A percentile compares a stretch with the other conserved stretches of the same genome.
Evolutionary conservation across 2,113 vertebrate species (phyloP).

Genomic region (Phrynocephalus versicolor): DNA sequence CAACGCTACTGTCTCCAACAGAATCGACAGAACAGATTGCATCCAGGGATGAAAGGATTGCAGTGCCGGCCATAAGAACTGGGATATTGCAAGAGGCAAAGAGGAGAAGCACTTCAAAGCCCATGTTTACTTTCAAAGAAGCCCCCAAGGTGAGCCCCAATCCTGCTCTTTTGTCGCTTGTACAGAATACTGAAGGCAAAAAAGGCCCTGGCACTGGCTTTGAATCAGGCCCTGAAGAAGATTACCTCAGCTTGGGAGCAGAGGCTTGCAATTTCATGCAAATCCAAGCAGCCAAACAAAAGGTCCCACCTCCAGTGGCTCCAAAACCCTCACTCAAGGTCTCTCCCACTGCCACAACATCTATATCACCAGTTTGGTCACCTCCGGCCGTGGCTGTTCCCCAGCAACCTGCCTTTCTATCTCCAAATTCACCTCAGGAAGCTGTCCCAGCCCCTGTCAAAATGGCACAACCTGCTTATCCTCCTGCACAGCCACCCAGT

Average conservation of each 20-base stretch:
- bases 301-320: slow-evolving; percentile 93
- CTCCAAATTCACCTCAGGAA: slow-evolving; percentile 77
- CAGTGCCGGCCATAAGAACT: slow-evolving; percentile 89
- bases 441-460: slow-evolving; percentile 68
- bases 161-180: slow-evolving; percentile 90
- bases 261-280: slow-evolving; percentile 99
- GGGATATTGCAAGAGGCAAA: slow-evolving; percentile 89
- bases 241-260: slow-evolving; percentile 96
- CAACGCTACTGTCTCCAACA: slow-evolving; percentile 78
- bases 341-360: slow-evolving; percentile 72
- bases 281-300: slow-evolving; percentile 81
- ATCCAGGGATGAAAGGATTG: slow-evolving; percentile 93
- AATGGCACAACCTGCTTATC: slow-evolving; percentile 64
- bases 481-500: slow-evolving; percentile 73
- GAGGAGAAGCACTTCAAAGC: slow-evolving; percentile 81
- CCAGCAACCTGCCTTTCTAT: slow-evolving; percentile 79
- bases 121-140: slow-evolving; percentile 97
- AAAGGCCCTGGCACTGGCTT: slow-evolving; percentile 77
- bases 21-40: slow-evolving; percentile 89
- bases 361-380: slow-evolving; percentile 85
- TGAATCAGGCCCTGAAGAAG: slow-evolving; percentile 93
- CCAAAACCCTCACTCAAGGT: slow-evolving; percentile 88
- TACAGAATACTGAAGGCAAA: slow-evolving; percentile 85
- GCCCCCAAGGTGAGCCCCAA: slow-evolving; percentile 91
- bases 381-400: slow-evolving; percentile 70